Conservation (phyloP, 2,797 vertebrate species). For the Amphiprion clarkii region DNA sequence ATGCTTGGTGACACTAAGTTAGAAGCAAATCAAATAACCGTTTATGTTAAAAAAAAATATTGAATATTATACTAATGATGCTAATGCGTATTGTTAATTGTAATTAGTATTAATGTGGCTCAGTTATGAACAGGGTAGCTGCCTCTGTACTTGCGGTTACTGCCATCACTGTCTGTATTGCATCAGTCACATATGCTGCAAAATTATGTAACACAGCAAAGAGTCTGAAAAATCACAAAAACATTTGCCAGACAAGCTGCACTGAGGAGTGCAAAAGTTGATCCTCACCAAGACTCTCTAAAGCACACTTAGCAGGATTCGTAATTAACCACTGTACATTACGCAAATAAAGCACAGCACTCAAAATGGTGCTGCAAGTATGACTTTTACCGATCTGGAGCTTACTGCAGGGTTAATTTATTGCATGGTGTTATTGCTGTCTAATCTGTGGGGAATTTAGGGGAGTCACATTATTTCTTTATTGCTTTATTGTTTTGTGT, state of each 20-base stretch:
- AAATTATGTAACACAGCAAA: slow-evolving; percentile 45
- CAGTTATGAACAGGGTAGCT: slow-evolving; percentile 11
- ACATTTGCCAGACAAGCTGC: slow-evolving; percentile 23
- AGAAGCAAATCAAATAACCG: background rate
- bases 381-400: slow-evolving; percentile 24
- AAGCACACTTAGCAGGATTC: background rate
- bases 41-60: background rate
- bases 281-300: slow-evolving; percentile 3
- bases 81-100: background rate
- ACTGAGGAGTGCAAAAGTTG: background rate
- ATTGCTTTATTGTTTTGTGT: slow-evolving; percentile 48
- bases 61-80: background rate
- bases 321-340: slow-evolving; percentile 1
- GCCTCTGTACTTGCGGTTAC: slow-evolving; percentile 40
- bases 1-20: background rate
- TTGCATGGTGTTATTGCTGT: slow-evolving; percentile 12
- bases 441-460: slow-evolving; percentile 12
- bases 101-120: slow-evolving; percentile 18
- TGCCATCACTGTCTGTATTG: slow-evolving; percentile 53
- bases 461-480: slow-evolving; percentile 35
- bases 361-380: slow-evolving; percentile 4
- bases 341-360: background rate
- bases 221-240: slow-evolving; percentile 6
- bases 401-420: slow-evolving; percentile 26
- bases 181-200: slow-evolving; percentile 57